Conservation (phyloP, 2,797 vertebrate genomes). For the Pseudochirops cupreus region DNA sequence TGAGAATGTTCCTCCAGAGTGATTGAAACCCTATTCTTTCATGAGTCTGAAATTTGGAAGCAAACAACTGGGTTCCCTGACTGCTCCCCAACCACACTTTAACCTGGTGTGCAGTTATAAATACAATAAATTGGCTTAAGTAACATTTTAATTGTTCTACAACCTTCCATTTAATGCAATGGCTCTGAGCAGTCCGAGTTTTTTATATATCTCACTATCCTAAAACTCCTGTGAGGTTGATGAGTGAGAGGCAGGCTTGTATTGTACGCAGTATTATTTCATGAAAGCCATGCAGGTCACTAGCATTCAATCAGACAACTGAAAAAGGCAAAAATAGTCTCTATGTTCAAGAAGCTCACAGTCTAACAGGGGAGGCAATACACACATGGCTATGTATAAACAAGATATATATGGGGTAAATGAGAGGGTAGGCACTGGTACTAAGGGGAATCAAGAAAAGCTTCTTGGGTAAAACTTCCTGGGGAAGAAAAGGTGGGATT, state of each 20-base stretch:
- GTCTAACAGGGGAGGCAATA: neutral
- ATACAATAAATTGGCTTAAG: neutral
- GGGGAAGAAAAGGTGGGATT: neutral
- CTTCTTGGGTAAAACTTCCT: neutral
- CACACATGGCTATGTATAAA: neutral
- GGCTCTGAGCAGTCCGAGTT: neutral
- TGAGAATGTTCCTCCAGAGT: neutral
- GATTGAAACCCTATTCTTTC: conserved; percentile 14
- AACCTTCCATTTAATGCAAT: neutral
- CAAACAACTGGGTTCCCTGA: conserved; percentile 5
- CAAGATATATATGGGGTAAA: neutral
- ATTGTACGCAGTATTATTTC: neutral
- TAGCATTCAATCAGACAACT: neutral
- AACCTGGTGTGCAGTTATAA: neutral
- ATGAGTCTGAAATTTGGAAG: conserved; percentile 35
- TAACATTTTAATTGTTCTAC: conserved; percentile 4
- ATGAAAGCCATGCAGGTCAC: neutral
- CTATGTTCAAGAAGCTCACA: neutral
- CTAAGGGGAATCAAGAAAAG: neutral
- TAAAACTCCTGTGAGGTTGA: neutral
- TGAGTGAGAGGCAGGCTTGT: neutral
- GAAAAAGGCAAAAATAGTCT: neutral
- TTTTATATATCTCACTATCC: neutral
- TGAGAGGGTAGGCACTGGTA: neutral
- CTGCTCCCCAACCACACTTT: neutral